Evolutionary conservation across 2,888 invertebrate genomes (phyloP).

Genomic region (Amiota minor): DNA sequence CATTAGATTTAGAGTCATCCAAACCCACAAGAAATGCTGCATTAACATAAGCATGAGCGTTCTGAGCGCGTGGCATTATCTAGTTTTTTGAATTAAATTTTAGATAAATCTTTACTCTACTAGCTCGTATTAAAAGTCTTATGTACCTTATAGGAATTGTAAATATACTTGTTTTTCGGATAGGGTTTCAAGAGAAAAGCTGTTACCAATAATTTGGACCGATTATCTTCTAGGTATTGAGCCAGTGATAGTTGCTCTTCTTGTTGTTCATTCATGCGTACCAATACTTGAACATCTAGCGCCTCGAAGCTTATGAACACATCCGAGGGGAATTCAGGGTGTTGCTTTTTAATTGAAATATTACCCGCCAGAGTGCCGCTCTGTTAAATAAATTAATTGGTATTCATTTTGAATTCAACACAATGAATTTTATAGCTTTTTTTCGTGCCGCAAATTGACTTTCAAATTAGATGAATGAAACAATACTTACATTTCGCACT

Average conservation of each 20-base stretch:
- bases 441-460: constrained; percentile 1
- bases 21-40: constrained; percentile 81
- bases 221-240: constrained; percentile 77
- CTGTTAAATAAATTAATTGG: constrained; percentile 62
- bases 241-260: constrained; percentile 70
- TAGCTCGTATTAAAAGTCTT: background rate
- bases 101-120: background rate
- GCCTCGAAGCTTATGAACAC: constrained; percentile 75
- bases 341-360: constrained; percentile 78
- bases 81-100: constrained; percentile 72
- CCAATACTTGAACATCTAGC: constrained; percentile 45
- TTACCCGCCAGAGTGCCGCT: constrained; percentile 80
- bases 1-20: constrained; percentile 69
- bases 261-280: constrained; percentile 40
- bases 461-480: constrained; percentile 6
- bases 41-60: constrained; percentile 83
- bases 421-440: too few relatives aligned
- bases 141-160: constrained; percentile 79
- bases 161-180: constrained; percentile 72
- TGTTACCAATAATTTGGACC: constrained; percentile 78
- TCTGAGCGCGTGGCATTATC: constrained; percentile 84
- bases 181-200: constrained; percentile 77
- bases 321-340: constrained; percentile 80
- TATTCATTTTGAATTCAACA: too few relatives aligned
- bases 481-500: constrained; percentile 78